Percentiles rank a stretch among this genome's conserved stretches.
Evolutionary conservation across 2,888 invertebrate genomes (phyloP).

Genomic region (Ichneumon xanthorius): DNA sequence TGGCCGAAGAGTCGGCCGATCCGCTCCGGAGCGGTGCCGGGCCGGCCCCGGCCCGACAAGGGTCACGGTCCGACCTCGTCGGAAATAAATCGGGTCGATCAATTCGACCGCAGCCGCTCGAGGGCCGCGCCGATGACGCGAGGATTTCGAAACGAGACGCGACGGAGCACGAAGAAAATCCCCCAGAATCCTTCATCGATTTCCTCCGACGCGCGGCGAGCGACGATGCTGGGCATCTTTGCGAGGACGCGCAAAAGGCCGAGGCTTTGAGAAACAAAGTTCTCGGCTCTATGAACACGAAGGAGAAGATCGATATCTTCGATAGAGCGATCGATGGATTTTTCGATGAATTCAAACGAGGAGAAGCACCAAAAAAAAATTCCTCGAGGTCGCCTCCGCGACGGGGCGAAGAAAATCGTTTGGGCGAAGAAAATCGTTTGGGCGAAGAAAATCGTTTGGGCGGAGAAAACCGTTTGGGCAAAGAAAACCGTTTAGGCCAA

Average conservation of each 20-base stretch:
- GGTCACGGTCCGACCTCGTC: constrained; percentile 63
- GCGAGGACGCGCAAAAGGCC: background rate
- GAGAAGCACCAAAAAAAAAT: background rate
- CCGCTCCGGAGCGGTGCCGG: background rate
- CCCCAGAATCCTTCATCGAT: constrained; percentile 58
- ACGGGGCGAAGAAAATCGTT: background rate
- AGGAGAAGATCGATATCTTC: constrained; percentile 37
- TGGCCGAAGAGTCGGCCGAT: constrained; percentile 34
- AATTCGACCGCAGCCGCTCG: constrained; percentile 41
- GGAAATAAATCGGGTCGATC: constrained; percentile 65
- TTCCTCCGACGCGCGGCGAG: constrained; percentile 57
- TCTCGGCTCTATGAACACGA: constrained; percentile 3
- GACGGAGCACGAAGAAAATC: constrained; percentile 37
- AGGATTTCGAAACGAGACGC: constrained; percentile 27
- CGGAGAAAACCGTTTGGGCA: too few species aligned
- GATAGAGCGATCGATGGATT: constrained; percentile 55
- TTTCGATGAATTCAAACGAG: constrained; percentile 25
- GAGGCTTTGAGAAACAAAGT: constrained; percentile 8
- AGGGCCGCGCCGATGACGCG: constrained; percentile 48
- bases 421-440: too few species aligned
- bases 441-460: too few species aligned
- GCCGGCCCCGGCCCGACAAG: constrained; percentile 40
- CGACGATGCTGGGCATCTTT: background rate
- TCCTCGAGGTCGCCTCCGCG: background rate
- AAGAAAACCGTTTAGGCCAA: too few species aligned